A percentile compares a stretch with the other conserved stretches of the same genome.
Conservation (phyloP, 2,888 invertebrate genomes). For the Plagodis dolabraria region DNA sequence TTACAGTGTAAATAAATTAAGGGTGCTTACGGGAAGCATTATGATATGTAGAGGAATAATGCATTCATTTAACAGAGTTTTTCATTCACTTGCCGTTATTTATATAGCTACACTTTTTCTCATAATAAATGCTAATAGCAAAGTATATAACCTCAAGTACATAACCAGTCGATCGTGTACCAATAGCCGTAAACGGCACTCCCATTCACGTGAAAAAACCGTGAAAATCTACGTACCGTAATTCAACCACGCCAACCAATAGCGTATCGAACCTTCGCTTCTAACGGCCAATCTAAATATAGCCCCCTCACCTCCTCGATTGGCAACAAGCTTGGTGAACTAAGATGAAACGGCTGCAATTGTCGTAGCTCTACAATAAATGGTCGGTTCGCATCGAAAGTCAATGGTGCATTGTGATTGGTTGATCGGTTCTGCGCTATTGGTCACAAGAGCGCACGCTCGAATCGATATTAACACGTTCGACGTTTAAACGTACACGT, state of each 20-base stretch:
- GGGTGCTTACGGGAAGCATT: too few species aligned
- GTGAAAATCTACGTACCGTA: conserved; percentile 81
- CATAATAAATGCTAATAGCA: too few species aligned
- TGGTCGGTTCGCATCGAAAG: conserved; percentile 63
- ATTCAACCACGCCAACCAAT: conserved; percentile 71
- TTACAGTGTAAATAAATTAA: too few species aligned
- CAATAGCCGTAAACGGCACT: conserved; percentile 50
- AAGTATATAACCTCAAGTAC: not conserved
- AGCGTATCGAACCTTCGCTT: conserved; percentile 74
- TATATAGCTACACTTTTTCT: too few species aligned
- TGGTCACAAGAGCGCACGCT: conserved; percentile 73
- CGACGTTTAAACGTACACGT: conserved; percentile 45
- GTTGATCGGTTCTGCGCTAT: conserved; percentile 86
- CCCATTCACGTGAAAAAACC: conserved; percentile 61
- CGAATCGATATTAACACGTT: conserved; percentile 28
- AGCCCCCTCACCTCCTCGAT: conserved; percentile 46
- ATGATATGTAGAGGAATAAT: too few species aligned
- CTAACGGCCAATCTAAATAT: conserved; percentile 38
- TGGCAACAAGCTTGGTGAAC: conserved; percentile 3
- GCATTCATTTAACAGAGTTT: too few species aligned
- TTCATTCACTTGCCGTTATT: too few species aligned
- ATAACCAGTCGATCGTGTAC: conserved; percentile 38
- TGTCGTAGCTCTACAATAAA: conserved; percentile 43
- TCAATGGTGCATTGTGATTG: conserved; percentile 66
- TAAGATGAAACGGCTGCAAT: conserved; percentile 25